phyloP scores from a whole-genome alignment of 2,888 invertebrate species.

The Hypercompe scribonia region DNA sequence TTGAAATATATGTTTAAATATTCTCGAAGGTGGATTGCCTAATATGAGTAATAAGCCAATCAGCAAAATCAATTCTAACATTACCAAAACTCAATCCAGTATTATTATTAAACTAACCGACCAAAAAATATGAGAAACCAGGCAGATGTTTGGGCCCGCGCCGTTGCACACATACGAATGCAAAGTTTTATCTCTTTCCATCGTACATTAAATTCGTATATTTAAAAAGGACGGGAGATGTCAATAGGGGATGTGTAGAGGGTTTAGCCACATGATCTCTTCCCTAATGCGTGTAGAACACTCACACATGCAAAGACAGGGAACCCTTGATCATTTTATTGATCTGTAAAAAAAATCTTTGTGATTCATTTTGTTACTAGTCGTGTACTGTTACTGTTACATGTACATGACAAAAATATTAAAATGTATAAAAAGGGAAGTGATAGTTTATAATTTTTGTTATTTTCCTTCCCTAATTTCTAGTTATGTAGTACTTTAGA shows the following conservation, averaged over 20 bases:
- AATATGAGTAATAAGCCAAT: constrained; percentile 13
- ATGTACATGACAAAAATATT: constrained; percentile 31
- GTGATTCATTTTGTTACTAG: constrained; percentile 58
- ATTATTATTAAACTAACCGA: constrained; percentile 74
- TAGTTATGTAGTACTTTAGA: neutral
- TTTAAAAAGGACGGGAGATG: constrained; percentile 57
- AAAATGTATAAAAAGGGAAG: too few species aligned
- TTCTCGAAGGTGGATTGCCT: neutral
- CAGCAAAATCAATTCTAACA: constrained; percentile 41
- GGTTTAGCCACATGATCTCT: constrained; percentile 78
- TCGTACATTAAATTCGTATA: constrained; percentile 33
- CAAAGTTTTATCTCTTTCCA: constrained; percentile 48
- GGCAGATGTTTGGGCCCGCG: constrained; percentile 83
- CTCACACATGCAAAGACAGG: constrained; percentile 62
- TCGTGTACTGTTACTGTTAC: constrained; percentile 39
- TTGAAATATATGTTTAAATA: neutral
- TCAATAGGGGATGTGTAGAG: constrained; percentile 78
- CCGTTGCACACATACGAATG: constrained; percentile 66
- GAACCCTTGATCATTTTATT: constrained; percentile 78
- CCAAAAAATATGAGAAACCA: constrained; percentile 74
- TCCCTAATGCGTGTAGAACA: constrained; percentile 52
- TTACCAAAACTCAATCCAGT: constrained; percentile 57
- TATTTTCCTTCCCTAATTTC: neutral
- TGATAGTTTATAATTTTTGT: neutral
- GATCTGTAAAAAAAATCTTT: constrained; percentile 74